Conservation (phyloP, 2,113 vertebrate genomes). For the Ondatra zibethicus region DNA sequence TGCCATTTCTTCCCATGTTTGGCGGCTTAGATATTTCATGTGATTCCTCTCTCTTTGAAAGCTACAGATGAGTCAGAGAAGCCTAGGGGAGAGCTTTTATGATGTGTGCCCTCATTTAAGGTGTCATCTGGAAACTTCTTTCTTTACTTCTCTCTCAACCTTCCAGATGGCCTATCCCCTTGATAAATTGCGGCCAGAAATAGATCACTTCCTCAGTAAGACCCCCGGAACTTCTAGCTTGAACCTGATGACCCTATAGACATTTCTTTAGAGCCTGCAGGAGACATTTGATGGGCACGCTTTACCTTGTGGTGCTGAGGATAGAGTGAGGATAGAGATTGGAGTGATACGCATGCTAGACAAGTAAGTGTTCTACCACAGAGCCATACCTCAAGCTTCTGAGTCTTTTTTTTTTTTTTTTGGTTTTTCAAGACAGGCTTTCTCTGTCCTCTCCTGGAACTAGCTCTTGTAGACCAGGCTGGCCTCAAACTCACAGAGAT, state of each 20-base stretch:
- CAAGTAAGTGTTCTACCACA: no score
- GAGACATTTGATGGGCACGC: not conserved
- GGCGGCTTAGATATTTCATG: conserved; percentile 1
- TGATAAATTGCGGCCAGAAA: not conserved
- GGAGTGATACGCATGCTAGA: not conserved
- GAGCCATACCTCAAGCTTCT: not conserved
- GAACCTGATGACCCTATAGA: not conserved
- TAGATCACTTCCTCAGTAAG: not conserved
- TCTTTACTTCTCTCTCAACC: not conserved
- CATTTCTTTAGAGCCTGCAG: not conserved
- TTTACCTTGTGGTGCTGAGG: not conserved
- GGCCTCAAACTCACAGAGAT: no score
- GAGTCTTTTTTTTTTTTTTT: no score
- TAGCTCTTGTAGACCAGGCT: no score
- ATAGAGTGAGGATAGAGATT: not conserved
- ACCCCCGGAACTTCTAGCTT: not conserved
- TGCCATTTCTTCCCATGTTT: not conserved
- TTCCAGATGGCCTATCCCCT: not conserved
- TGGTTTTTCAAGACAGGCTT: no score
- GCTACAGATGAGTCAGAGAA: not conserved
- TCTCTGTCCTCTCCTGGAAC: no score
- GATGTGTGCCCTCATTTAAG: not conserved
- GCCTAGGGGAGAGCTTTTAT: not conserved
- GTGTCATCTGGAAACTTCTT: not conserved
- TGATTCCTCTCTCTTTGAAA: not conserved